A percentile compares a stretch with the other conserved stretches of the same genome.
phyloP scores from a whole-genome alignment of 2,113 vertebrate genomes.

The Microcebus jonahi region DNA sequence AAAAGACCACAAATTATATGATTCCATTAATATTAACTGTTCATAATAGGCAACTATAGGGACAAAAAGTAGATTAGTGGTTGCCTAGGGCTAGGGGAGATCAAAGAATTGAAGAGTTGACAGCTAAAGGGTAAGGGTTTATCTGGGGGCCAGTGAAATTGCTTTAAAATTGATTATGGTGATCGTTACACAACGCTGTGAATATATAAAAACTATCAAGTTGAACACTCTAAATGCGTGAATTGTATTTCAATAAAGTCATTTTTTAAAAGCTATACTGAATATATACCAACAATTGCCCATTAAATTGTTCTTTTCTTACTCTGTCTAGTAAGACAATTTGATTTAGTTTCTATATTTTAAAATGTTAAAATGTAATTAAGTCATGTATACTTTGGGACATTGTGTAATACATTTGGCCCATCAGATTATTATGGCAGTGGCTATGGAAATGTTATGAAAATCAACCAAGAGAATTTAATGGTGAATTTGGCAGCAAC shows the following conservation, averaged over 20 bases:
- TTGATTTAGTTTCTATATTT: background rate
- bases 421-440: conserved; percentile 40
- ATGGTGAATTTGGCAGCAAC: conserved; percentile 36
- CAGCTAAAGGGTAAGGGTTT: background rate
- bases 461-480: conserved; percentile 64
- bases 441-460: conserved; percentile 41
- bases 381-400: background rate
- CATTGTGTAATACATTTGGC: conserved; percentile 12
- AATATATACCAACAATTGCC: background rate
- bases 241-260: background rate
- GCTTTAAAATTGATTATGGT: background rate
- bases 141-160: background rate
- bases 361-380: conserved; percentile 60
- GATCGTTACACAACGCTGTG: background rate
- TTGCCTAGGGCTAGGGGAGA: background rate
- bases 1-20: background rate
- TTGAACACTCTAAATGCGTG: background rate
- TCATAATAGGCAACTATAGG: background rate
- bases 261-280: background rate
- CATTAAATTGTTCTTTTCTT: conserved; percentile 10
- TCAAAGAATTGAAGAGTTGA: background rate
- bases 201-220: background rate
- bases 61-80: background rate
- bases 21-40: background rate
- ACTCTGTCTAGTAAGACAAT: conserved; percentile 17